Conservation (phyloP, 2,888 invertebrate genomes). For the Odontothrips loti region DNA sequence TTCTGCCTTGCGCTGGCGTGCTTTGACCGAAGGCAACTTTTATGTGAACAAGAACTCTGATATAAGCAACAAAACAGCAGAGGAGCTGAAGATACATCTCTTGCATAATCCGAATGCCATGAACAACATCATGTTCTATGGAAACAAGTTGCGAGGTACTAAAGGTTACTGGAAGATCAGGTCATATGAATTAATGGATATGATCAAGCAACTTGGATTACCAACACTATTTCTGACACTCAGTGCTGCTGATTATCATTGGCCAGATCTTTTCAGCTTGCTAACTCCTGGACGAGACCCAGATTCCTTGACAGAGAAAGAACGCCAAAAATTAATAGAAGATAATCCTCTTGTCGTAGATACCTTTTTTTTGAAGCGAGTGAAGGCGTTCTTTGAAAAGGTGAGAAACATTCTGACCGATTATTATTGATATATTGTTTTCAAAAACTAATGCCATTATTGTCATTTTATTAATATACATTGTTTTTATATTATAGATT, state of each 20-base stretch:
- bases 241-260: slow-evolving; percentile 36
- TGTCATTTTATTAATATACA: too few species aligned
- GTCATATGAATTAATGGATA: slow-evolving; percentile 33
- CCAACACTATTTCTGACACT: slow-evolving; percentile 37
- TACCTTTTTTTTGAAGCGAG: slow-evolving; percentile 31
- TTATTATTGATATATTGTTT: too few species aligned
- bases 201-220: slow-evolving; percentile 35
- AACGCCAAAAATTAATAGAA: slow-evolving; percentile 29
- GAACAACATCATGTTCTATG: slow-evolving; percentile 34
- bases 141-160: slow-evolving; percentile 34
- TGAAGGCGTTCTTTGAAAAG: slow-evolving; percentile 25
- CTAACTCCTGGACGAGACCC: neutral
- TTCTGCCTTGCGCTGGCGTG: too few species aligned
- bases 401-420: neutral
- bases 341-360: slow-evolving; percentile 33
- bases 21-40: too few species aligned
- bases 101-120: slow-evolving; percentile 27
- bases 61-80: slow-evolving; percentile 19
- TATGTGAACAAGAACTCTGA: too few species aligned
- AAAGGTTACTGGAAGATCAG: slow-evolving; percentile 33
- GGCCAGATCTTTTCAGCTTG: slow-evolving; percentile 34
- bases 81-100: slow-evolving; percentile 28
- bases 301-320: neutral
- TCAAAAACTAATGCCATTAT: too few species aligned
- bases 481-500: slow-evolving; percentile 21